Evolutionary conservation across 1,140 invertebrate species (phyloP).

Genomic region (Bombus confusus): DNA sequence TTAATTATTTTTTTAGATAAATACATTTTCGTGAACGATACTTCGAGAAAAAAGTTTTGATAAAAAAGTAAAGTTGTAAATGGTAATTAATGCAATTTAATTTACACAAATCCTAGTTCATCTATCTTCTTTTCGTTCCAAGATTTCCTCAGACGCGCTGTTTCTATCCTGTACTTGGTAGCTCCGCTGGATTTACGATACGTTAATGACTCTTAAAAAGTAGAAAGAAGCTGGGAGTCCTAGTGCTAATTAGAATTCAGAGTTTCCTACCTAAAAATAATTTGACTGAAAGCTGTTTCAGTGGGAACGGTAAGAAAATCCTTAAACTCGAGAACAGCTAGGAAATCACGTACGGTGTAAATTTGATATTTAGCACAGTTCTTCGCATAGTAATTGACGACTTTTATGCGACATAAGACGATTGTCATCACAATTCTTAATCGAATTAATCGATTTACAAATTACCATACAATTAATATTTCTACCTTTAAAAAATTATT

Average conservation of each 20-base stretch:
- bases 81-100: not conserved
- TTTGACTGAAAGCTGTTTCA: slow-evolving; percentile 13
- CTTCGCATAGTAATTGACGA: not conserved
- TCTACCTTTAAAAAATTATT: no score
- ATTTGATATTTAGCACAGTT: slow-evolving; percentile 4
- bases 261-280: slow-evolving; percentile 24
- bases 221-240: not conserved
- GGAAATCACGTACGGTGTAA: not conserved
- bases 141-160: not conserved
- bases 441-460: not conserved
- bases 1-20: no score
- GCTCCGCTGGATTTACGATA: not conserved
- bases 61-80: not conserved
- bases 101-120: not conserved
- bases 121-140: not conserved
- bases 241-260: slow-evolving; percentile 14
- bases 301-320: not conserved
- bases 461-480: no score
- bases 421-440: not conserved
- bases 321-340: slow-evolving; percentile 10
- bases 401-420: no score
- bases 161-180: not conserved
- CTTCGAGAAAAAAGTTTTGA: not conserved
- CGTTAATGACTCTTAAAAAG: slow-evolving; percentile 30
- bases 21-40: no score